Evolutionary conservation across 2,888 invertebrate genomes (phyloP), one percentile per base, ranked within the genome.

Genomic region (Heliconius charithonia): DNA sequence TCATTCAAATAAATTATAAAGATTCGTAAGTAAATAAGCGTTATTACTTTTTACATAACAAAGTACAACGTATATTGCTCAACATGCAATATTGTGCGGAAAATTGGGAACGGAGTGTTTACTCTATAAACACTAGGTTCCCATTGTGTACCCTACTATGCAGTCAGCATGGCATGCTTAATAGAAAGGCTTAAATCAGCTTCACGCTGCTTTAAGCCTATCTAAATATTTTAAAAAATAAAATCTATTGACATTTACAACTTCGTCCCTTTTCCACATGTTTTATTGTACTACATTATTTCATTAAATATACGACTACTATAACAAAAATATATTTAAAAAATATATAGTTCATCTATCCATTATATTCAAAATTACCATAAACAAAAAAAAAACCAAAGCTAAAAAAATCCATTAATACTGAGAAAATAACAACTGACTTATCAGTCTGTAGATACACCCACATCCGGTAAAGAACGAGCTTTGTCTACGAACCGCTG

Each of bases 391-490:
- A 29, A 32, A 70, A 27, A 10, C 1, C n/a, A 56, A 32, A 12
- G 7, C n/a, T 37, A 72, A 25, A 25, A 51, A 65, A 45, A 67
- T 27, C 84, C 81, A 79, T 81, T 79, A 77, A 80, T 71, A 77
- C 75, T 41, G 51, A 77, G 75, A 81, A 79, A 81, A 81, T 79
- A 79, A 76, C 80, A 73, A 79, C 74, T 74, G 65, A 80, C 78
- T 82, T 82, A 82, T 81, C 81, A 81, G 79, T 80, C 83, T 80
- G 82, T 82, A 81, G 78, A 80, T 81, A 80, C 79, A 81, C 79
- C 86, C 85, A 85, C 87, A 84, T 88, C 91, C 91, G 87, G 86
- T 86, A 79, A 84, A 83, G 85, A 87, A 87, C 86, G 86, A 86
- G 87, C 87, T 86, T 86, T 87, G 87, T 87, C 87, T 87, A 85